Percentiles rank a stretch among this genome's conserved stretches.
Evolutionary conservation across 2,888 invertebrate species (phyloP).

Genomic region (Cryptocephalus moraei): DNA sequence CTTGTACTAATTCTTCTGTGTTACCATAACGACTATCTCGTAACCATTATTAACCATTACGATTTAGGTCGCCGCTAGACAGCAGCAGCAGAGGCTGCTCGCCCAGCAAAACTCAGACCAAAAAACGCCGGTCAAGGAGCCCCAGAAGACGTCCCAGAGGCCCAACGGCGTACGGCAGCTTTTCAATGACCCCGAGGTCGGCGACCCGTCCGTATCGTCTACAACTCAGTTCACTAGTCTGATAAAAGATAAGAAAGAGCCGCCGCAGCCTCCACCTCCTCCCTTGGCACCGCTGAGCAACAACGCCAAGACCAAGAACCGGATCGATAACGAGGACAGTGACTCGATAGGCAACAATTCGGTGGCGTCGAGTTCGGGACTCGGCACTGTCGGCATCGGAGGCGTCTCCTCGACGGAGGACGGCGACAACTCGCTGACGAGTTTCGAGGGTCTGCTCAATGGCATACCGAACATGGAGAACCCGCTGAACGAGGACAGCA

Average conservation of each 20-base stretch:
- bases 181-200: constrained; percentile 33
- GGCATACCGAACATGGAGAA: constrained; percentile 47
- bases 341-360: constrained; percentile 45
- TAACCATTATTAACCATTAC: too few relatives aligned
- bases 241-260: constrained; percentile 35
- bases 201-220: constrained; percentile 34
- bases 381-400: constrained; percentile 40
- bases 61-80: constrained; percentile 54
- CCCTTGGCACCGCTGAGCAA: constrained; percentile 39
- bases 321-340: constrained; percentile 38
- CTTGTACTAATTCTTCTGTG: too few relatives aligned
- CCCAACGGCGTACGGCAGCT: constrained; percentile 37
- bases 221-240: constrained; percentile 29
- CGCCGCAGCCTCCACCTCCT: constrained; percentile 41
- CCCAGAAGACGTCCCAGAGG: constrained; percentile 24
- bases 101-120: constrained; percentile 34
- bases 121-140: constrained; percentile 28
- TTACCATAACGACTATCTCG: too few relatives aligned
- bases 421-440: constrained; percentile 49
- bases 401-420: constrained; percentile 40
- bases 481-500: constrained; percentile 43
- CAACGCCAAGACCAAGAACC: constrained; percentile 17
- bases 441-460: constrained; percentile 54
- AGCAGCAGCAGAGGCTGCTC: constrained; percentile 49
- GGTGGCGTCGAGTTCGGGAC: constrained; percentile 46